Conservation (phyloP, 2,888 invertebrate genomes). For the Plagodis pulveraria region DNA sequence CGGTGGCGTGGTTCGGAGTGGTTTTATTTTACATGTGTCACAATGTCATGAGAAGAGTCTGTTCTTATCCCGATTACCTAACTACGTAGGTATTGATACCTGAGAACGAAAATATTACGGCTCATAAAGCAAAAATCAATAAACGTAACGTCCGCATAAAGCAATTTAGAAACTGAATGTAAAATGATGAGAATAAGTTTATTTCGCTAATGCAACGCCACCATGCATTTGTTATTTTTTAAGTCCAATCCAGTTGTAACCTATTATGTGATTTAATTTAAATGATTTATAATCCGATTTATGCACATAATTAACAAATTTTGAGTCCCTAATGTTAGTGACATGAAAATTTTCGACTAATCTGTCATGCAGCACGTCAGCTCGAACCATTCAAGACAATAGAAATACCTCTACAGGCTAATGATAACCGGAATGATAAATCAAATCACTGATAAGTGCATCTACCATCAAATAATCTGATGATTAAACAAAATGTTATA, state of each 20-base stretch:
- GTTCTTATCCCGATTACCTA: slow-evolving; percentile 62
- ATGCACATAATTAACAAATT: slow-evolving; percentile 41
- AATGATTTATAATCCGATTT: slow-evolving; percentile 36
- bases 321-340: slow-evolving; percentile 40
- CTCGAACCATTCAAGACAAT: slow-evolving; percentile 68
- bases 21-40: slow-evolving; percentile 76
- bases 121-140: slow-evolving; percentile 47
- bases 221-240: slow-evolving; percentile 57
- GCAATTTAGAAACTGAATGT: slow-evolving; percentile 42
- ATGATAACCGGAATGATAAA: slow-evolving; percentile 65
- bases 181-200: slow-evolving; percentile 21
- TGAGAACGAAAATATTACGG: slow-evolving; percentile 44
- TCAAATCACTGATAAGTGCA: slow-evolving; percentile 60
- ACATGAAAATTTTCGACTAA: slow-evolving; percentile 49
- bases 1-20: slow-evolving; percentile 84
- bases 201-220: slow-evolving; percentile 47
- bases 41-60: slow-evolving; percentile 68
- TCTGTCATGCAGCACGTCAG: slow-evolving; percentile 71
- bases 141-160: slow-evolving; percentile 44
- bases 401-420: slow-evolving; percentile 73
- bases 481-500: slow-evolving; percentile 54
- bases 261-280: slow-evolving; percentile 26
- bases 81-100: slow-evolving; percentile 48
- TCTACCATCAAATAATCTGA: slow-evolving; percentile 61
- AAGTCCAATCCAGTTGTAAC: slow-evolving; percentile 23